Percentiles rank a stretch among this genome's conserved stretches.
phyloP scores from a whole-genome alignment of 2,113 vertebrate genomes.

The Cyanocitta stelleri region DNA sequence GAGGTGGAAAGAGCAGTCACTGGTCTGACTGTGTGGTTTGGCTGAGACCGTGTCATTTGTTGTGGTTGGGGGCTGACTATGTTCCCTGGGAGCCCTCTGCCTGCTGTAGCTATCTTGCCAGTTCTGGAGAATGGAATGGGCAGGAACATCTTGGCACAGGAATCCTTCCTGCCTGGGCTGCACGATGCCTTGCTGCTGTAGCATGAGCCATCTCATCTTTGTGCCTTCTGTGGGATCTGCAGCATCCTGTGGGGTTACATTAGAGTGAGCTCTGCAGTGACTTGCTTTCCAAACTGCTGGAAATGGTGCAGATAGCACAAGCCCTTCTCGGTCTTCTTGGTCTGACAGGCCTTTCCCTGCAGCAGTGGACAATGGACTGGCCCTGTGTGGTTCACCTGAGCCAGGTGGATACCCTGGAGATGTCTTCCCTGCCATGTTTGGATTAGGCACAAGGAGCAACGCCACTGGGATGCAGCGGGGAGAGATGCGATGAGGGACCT shows the following conservation, averaged over 20 bases:
- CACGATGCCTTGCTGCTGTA: fast-evolving
- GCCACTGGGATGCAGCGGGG: not conserved
- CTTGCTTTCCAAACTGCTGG: not conserved
- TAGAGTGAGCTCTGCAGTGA: not conserved
- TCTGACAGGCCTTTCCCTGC: not conserved
- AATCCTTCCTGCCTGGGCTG: not conserved
- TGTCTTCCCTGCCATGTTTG: not conserved
- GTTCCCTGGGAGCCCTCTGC: not conserved
- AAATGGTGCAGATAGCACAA: not conserved
- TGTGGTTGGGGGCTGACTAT: fast-evolving
- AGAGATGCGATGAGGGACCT: not conserved
- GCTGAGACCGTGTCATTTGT: fast-evolving
- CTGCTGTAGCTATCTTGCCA: not conserved
- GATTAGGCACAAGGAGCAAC: not conserved
- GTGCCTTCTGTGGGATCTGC: not conserved
- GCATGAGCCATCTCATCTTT: not conserved
- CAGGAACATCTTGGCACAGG: not conserved
- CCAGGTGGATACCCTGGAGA: not conserved
- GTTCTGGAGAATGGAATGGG: fast-evolving
- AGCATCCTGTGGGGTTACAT: not conserved
- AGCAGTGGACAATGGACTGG: not conserved
- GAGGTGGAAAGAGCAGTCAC: not conserved
- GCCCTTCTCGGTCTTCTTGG: not conserved
- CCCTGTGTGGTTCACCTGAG: fast-evolving
- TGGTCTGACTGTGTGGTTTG: not conserved